Conservation (phyloP, 2,888 invertebrate genomes). For the Panzeria rudis region DNA sequence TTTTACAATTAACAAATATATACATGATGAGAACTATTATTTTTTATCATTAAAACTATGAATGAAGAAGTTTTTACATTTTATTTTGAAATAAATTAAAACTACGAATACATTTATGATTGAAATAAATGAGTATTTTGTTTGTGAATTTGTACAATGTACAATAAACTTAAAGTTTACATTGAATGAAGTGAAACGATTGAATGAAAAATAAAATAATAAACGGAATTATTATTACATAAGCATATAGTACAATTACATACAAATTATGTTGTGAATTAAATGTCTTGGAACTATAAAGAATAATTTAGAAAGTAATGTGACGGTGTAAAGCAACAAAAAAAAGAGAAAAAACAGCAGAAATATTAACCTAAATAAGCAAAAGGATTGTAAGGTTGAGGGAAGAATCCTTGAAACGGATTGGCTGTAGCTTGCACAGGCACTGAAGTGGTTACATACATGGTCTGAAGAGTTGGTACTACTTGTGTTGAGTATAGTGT, state of each 20-base stretch:
- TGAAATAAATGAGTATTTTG: slow-evolving; percentile 61
- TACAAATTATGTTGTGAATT: background rate
- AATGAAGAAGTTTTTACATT: slow-evolving; percentile 24
- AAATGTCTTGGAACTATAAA: background rate
- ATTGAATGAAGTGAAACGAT: slow-evolving; percentile 6
- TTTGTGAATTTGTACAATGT: slow-evolving; percentile 65
- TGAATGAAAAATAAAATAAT: background rate
- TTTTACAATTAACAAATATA: slow-evolving; percentile 8
- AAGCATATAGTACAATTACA: background rate
- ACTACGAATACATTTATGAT: slow-evolving; percentile 44
- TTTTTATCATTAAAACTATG: slow-evolving; percentile 37
- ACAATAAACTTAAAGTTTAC: slow-evolving; percentile 25
- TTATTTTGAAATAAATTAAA: slow-evolving; percentile 67
- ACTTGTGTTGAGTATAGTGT: slow-evolving; percentile 93
- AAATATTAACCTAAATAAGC: slow-evolving; percentile 88
- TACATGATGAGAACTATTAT: slow-evolving; percentile 8
- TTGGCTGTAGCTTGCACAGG: slow-evolving; percentile 88
- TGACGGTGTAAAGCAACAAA: background rate
- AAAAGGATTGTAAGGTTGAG: slow-evolving; percentile 89
- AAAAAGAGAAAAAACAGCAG: background rate
- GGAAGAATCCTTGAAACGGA: slow-evolving; percentile 90
- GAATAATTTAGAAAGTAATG: background rate
- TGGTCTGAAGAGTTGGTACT: slow-evolving; percentile 92
- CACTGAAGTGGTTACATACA: slow-evolving; percentile 91
- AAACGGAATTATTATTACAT: background rate